Percentiles rank a stretch among this genome's conserved stretches.
phyloP scores from a whole-genome alignment of 2,113 vertebrate species.

The Phylloscopus trochilus region DNA sequence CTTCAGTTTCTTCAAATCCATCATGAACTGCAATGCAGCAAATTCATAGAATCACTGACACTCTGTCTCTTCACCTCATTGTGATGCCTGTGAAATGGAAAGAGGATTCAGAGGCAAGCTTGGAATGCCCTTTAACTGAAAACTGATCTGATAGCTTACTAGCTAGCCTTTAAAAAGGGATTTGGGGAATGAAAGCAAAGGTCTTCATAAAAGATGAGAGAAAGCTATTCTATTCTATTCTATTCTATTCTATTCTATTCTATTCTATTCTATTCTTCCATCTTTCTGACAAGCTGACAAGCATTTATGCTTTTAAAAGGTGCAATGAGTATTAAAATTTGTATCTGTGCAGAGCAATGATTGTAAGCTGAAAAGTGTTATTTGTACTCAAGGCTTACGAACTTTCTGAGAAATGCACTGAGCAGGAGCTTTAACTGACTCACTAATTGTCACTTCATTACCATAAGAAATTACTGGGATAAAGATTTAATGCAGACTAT shows the following conservation, averaged over 20 bases:
- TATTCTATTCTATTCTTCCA: background rate
- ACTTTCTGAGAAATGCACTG: background rate
- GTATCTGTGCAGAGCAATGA: background rate
- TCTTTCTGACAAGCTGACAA: background rate
- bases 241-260: background rate
- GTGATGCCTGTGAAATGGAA: background rate
- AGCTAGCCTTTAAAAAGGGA: background rate
- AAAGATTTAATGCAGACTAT: background rate
- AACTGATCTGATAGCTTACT: background rate
- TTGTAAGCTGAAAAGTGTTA: background rate
- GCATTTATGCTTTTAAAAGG: background rate
- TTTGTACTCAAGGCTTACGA: background rate
- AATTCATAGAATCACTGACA: background rate
- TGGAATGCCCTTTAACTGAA: background rate
- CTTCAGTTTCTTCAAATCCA: background rate
- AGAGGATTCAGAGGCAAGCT: background rate
- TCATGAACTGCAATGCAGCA: background rate
- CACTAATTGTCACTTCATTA: background rate
- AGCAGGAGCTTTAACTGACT: background rate
- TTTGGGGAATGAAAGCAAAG: background rate
- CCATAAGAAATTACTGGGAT: background rate
- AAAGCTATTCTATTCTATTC: background rate
- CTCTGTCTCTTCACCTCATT: background rate
- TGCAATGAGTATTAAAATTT: background rate
- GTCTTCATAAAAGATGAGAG: background rate